These are phyloP conservation scores for Daboia siamensis DNA, from an alignment of 2,113 vertebrate genomes.

Conservation along the genomic window DNA sequence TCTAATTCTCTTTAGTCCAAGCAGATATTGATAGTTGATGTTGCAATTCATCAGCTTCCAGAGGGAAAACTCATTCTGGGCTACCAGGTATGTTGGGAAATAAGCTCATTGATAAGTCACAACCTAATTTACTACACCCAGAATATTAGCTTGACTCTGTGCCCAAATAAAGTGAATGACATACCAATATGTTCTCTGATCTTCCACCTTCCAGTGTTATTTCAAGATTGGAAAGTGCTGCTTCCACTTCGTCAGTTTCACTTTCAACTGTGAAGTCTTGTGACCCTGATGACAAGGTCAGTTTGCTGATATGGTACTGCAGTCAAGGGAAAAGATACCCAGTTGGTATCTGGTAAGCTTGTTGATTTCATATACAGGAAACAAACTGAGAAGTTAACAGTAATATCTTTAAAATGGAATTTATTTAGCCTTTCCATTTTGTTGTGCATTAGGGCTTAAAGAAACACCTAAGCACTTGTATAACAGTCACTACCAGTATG, in stretches of 20 bases:
- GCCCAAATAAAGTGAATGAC: constrained; percentile 22
- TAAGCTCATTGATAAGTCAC: neutral
- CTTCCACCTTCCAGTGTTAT: constrained; percentile 87
- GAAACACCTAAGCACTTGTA: no score
- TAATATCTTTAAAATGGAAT: neutral
- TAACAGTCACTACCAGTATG: no score
- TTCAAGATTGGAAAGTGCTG: constrained; percentile 90
- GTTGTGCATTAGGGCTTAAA: no score
- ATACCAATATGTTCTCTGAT: constrained; percentile 83
- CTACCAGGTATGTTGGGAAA: neutral
- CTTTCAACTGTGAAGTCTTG: constrained; percentile 76
- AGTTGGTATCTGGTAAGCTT: neutral
- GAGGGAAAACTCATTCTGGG: neutral
- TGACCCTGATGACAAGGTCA: constrained; percentile 77
- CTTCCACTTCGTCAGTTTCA: constrained; percentile 93
- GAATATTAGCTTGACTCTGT: neutral
- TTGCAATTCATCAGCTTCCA: neutral
- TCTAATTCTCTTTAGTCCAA: neutral
- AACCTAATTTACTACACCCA: neutral
- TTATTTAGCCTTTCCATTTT: neutral
- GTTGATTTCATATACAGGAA: neutral
- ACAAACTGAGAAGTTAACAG: neutral
- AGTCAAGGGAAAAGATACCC: constrained; percentile 19
- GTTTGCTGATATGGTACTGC: constrained; percentile 93
- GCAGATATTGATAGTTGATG: neutral